Percentiles rank a stretch among this genome's conserved stretches.
phyloP scores from a whole-genome alignment of 2,888 invertebrate species.

The Lochmaea capreae region DNA sequence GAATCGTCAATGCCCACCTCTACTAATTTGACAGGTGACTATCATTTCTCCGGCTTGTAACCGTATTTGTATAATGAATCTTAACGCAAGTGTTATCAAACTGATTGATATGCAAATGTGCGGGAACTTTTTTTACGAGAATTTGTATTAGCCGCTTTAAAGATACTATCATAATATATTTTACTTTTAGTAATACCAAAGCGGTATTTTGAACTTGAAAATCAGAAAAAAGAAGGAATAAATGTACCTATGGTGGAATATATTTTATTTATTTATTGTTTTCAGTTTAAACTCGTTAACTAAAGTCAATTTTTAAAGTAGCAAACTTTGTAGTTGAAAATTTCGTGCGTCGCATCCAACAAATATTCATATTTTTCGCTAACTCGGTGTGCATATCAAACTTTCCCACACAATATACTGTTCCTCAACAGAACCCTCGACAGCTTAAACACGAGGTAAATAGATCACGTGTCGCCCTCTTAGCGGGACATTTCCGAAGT shows the following conservation, averaged over 20 bases:
- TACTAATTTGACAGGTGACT: conserved; percentile 41
- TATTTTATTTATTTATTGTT: neutral
- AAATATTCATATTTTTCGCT: no score
- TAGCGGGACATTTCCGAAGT: conserved; percentile 44
- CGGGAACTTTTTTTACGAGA: conserved; percentile 21
- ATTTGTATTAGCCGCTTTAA: conserved; percentile 24
- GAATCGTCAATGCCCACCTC: neutral
- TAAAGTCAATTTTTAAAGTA: no score
- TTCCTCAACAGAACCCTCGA: conserved; percentile 42
- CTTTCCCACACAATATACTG: conserved; percentile 40
- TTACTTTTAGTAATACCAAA: conserved; percentile 7
- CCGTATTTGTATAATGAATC: conserved; percentile 45
- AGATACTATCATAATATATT: conserved; percentile 4
- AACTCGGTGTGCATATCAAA: no score
- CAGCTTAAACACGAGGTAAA: conserved; percentile 47
- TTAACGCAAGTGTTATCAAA: conserved; percentile 39
- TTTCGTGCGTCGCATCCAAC: no score
- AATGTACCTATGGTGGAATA: neutral
- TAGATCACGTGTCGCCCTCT: conserved; percentile 52
- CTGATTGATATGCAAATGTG: conserved; percentile 42
- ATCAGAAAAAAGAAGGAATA: neutral
- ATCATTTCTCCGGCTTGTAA: conserved; percentile 36
- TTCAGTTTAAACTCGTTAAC: no score
- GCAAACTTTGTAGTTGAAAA: no score
- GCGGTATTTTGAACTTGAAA: neutral